Evolutionary conservation across 2,888 invertebrate species (phyloP).

Genomic region (Chirona hameri): DNA sequence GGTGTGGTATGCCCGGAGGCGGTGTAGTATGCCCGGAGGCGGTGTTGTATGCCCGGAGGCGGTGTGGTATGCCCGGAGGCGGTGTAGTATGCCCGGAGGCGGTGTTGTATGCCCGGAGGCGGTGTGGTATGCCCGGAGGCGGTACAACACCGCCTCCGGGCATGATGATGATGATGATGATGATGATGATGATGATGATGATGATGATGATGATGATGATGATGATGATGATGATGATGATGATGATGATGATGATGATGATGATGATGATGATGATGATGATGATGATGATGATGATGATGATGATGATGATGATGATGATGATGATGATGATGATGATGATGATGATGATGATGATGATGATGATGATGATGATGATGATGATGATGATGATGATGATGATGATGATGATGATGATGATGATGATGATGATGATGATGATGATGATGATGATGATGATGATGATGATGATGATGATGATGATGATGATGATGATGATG

Average conservation of each 20-base stretch:
- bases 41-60: too few species aligned
- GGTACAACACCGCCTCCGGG: too few species aligned
- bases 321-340: slow-evolving; percentile 22
- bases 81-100: too few species aligned
- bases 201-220: neutral
- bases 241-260: slow-evolving; percentile 22
- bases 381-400: slow-evolving; percentile 22
- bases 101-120: too few species aligned
- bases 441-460: slow-evolving; percentile 8
- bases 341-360: slow-evolving; percentile 22
- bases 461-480: slow-evolving; percentile 22
- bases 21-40: too few species aligned
- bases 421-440: slow-evolving; percentile 22
- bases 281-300: slow-evolving; percentile 22
- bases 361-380: slow-evolving; percentile 22
- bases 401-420: slow-evolving; percentile 22
- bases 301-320: slow-evolving; percentile 22
- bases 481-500: too few species aligned
- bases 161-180: slow-evolving; percentile 1
- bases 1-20: too few species aligned
- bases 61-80: too few species aligned
- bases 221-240: slow-evolving; percentile 22
- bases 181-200: neutral
- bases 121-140: too few species aligned
- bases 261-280: slow-evolving; percentile 22